These are phyloP conservation scores for Pollenia griseotomentosa DNA, from an alignment of 2,888 invertebrate species.

Conservation along the genomic window DNA sequence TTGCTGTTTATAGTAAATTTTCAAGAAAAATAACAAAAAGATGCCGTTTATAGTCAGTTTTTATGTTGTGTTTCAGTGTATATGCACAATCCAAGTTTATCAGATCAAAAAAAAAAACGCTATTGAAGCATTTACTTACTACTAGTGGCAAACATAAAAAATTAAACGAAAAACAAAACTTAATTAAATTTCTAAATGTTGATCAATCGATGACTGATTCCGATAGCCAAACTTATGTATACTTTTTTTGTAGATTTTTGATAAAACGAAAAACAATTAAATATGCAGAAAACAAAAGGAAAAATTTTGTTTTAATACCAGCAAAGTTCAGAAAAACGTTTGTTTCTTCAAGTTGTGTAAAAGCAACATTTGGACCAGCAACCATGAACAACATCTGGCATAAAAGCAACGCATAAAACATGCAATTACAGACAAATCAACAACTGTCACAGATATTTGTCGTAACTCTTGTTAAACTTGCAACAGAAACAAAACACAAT, in stretches of 20 bases:
- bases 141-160: not conserved
- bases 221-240: constrained; percentile 25
- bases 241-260: not conserved
- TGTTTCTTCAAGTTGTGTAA: not conserved
- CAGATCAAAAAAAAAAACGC: too few relatives aligned
- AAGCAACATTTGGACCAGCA: constrained; percentile 8
- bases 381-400: constrained; percentile 49
- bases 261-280: constrained; percentile 28
- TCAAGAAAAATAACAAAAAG: too few relatives aligned
- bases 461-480: constrained; percentile 64
- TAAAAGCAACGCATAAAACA: constrained; percentile 49
- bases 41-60: too few relatives aligned
- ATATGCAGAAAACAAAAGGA: constrained; percentile 21
- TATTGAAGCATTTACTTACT: too few relatives aligned
- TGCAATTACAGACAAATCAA: constrained; percentile 73
- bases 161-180: not conserved
- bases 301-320: not conserved
- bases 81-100: too few relatives aligned
- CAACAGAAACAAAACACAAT: constrained; percentile 14
- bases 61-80: too few relatives aligned
- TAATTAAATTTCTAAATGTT: constrained; percentile 46
- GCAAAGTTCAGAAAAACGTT: not conserved
- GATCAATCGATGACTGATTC: constrained; percentile 23
- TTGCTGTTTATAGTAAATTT: too few relatives aligned
- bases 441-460: constrained; percentile 73